Evolutionary conservation across 2,888 invertebrate species (phyloP).

Genomic region (Anaspis maculata): DNA sequence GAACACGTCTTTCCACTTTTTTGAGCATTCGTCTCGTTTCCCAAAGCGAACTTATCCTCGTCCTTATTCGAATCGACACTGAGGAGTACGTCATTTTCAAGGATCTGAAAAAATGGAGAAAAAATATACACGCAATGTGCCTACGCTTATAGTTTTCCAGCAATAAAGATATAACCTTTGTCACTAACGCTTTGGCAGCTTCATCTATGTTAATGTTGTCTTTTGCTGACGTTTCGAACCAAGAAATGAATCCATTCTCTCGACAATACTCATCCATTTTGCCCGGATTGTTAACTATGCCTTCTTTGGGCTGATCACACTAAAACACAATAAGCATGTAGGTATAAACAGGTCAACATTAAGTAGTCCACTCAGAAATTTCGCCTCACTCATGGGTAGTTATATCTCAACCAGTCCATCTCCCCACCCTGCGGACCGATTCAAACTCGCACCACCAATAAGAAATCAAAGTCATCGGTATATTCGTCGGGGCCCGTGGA

Average conservation of each 20-base stretch:
- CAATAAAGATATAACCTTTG: conserved; percentile 81
- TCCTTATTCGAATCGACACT: conserved; percentile 59
- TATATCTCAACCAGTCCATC: too few relatives aligned
- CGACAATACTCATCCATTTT: conserved; percentile 92
- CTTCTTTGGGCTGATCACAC: conserved; percentile 86
- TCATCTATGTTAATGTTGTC: conserved; percentile 96
- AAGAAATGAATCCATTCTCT: conserved; percentile 86
- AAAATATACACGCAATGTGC: too few relatives aligned
- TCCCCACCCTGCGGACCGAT: too few relatives aligned
- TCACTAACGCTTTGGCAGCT: conserved; percentile 83
- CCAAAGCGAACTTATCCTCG: conserved; percentile 60
- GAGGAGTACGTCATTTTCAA: conserved; percentile 68
- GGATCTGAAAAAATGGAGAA: conserved; percentile 51
- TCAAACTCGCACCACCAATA: too few relatives aligned
- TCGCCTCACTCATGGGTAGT: too few relatives aligned
- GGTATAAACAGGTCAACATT: neutral
- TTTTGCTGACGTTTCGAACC: conserved; percentile 96
- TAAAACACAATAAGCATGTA: too few relatives aligned
- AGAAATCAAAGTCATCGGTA: too few relatives aligned
- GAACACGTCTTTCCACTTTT: conserved; percentile 24
- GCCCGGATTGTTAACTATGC: conserved; percentile 66
- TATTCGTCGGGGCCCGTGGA: too few relatives aligned
- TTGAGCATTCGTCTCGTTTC: conserved; percentile 23
- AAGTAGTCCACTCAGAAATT: too few relatives aligned
- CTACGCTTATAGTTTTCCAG: too few relatives aligned